Evolutionary conservation across 2,797 vertebrate species (phyloP).

Genomic region (Limnodromus scolopaceus): DNA sequence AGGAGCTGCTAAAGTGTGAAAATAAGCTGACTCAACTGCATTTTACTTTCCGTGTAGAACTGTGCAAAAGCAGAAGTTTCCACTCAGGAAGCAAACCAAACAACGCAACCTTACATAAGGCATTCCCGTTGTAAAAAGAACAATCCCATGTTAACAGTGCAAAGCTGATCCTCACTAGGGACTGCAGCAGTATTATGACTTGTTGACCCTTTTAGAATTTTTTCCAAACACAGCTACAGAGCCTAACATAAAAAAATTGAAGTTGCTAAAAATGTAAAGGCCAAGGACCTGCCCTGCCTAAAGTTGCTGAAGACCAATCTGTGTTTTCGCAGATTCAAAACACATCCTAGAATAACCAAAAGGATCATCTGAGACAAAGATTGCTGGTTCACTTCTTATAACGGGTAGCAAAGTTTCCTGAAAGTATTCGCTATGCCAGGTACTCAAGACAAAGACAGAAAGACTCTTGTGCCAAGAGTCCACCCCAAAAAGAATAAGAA

Average conservation of each 20-base stretch:
- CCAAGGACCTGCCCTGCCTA: background rate
- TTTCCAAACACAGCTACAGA: background rate
- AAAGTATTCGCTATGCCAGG: background rate
- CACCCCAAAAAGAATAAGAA: background rate
- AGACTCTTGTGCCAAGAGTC: background rate
- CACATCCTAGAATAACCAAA: background rate
- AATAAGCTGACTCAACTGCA: constrained; percentile 18
- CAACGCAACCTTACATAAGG: background rate
- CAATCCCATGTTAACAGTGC: background rate
- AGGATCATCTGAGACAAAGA: background rate
- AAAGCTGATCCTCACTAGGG: background rate
- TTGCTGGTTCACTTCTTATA: background rate
- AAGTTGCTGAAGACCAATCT: background rate
- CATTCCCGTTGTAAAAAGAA: background rate
- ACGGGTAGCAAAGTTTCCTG: background rate
- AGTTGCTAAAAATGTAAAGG: background rate
- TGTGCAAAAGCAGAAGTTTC: constrained; percentile 49
- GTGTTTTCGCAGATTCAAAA: background rate
- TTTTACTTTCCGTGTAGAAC: constrained; percentile 48
- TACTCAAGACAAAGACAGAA: background rate
- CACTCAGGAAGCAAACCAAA: constrained; percentile 43
- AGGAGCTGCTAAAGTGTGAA: background rate
- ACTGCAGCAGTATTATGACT: background rate
- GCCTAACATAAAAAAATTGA: background rate
- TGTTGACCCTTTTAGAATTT: background rate